A percentile compares a stretch with the other conserved stretches of the same genome.
phyloP scores from a whole-genome alignment of 1,140 invertebrate genomes.

The Pachyrhynchus sulphureomaculatus region DNA sequence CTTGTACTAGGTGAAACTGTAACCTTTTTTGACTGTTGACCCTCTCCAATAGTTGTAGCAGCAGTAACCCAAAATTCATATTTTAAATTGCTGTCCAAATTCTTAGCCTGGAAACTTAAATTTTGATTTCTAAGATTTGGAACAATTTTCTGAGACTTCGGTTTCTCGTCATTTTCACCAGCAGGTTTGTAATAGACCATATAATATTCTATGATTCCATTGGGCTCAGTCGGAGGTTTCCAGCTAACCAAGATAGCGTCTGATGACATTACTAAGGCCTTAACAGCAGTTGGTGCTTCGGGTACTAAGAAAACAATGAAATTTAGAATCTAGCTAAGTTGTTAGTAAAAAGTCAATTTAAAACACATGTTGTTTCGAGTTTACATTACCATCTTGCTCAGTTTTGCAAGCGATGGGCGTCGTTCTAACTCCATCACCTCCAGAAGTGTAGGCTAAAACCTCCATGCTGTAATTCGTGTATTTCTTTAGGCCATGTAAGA shows the following conservation, averaged over 20 bases:
- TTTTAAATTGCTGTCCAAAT: conserved; percentile 74
- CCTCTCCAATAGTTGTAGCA: conserved; percentile 90
- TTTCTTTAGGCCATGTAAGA: conserved; percentile 88
- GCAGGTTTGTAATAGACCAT: conserved; percentile 87
- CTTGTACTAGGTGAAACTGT: conserved; percentile 79
- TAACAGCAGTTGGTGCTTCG: conserved; percentile 87
- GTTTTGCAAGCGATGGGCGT: conserved; percentile 90
- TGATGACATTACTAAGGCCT: conserved; percentile 87
- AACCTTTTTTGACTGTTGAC: conserved; percentile 82
- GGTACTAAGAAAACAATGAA: conserved; percentile 66
- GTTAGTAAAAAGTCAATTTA: not conserved
- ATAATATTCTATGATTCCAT: conserved; percentile 91
- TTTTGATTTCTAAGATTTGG: conserved; percentile 49
- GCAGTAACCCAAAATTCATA: conserved; percentile 96
- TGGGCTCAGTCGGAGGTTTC: conserved; percentile 87
- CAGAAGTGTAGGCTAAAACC: conserved; percentile 90
- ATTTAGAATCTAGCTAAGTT: not conserved
- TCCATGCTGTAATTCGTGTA: conserved; percentile 98
- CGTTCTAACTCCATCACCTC: conserved; percentile 92
- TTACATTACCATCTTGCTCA: conserved; percentile 83
- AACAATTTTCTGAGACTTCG: conserved; percentile 55
- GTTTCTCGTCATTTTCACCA: conserved; percentile 49
- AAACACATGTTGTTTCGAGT: not conserved
- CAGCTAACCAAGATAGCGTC: conserved; percentile 92
- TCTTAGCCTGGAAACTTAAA: conserved; percentile 79